Evolutionary conservation across 2,797 vertebrate species (phyloP).

Genomic region (Sarcoramphus papa): DNA sequence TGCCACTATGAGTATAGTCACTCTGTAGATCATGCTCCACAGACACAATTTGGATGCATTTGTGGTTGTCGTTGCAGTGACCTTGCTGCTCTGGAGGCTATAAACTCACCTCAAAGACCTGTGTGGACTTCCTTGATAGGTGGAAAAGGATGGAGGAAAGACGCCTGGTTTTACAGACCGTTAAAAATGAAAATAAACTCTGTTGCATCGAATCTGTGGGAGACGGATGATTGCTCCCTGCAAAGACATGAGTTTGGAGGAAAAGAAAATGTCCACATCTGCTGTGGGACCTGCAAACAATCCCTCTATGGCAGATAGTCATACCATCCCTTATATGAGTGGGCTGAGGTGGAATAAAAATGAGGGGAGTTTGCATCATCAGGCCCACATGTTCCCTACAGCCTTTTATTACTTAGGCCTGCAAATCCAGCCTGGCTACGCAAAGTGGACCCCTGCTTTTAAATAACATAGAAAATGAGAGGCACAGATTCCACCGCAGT

Average conservation of each 20-base stretch:
- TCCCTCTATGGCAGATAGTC: not conserved
- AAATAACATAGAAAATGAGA: not conserved
- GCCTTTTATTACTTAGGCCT: not conserved
- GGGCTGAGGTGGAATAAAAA: not conserved
- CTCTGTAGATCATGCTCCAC: not conserved
- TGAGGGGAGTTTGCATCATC: not conserved
- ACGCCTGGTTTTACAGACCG: not conserved
- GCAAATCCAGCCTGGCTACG: not conserved
- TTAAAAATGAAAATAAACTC: not conserved
- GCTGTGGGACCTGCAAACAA: not conserved
- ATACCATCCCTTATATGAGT: not conserved
- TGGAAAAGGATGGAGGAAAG: not conserved
- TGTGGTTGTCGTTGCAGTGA: not conserved
- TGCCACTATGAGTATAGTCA: not conserved
- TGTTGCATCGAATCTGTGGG: not conserved
- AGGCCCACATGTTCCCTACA: not conserved
- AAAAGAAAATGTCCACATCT: conserved; percentile 1
- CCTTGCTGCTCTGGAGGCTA: not conserved
- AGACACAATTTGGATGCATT: not conserved
- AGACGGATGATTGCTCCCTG: not conserved
- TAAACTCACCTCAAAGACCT: not conserved
- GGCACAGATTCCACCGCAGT: not conserved
- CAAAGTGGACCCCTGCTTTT: not conserved
- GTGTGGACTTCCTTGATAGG: rapidly evolving
- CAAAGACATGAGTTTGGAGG: not conserved